Evolutionary conservation across 2,797 vertebrate genomes (phyloP), one percentile per base, ranked within the genome.

Genomic region (Pampus argenteus): DNA sequence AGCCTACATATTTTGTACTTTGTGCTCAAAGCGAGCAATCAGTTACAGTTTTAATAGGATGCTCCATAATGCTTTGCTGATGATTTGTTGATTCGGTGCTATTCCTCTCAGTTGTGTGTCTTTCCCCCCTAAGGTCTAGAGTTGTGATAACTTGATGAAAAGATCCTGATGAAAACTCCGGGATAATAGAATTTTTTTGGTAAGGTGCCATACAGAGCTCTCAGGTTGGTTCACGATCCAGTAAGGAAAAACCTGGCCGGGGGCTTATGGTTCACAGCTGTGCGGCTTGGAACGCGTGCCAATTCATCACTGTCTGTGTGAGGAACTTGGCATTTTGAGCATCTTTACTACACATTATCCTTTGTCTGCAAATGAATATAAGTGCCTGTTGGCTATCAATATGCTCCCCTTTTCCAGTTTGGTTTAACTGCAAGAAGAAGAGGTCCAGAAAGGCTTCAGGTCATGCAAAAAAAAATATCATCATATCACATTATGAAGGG

Each of bases 161-260:
- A 91, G 90, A 78, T 86, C 87, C 85, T 88, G 86, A 92, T 90
- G 92, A 92, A 93, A 93, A 91, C 75, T 87, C 74, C 75, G 74
- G 91, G 88, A 91, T 92, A 92, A 92, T 91, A 91, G 92, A 28
- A 86, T 90, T 88, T 90, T 88, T 81, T 93, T 93, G 93, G 92
- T 89, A 52, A 57, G 2, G 38, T 79, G 90, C 91, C 93, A 93
- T 80, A 48, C 58, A 34, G 81, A 87, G 74, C 74, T 89, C 86
- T 92, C 85, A 88, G 91, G 85, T 89, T 89, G 89, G 89, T 90
- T 90, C 77, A 7, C 2, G 66, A 88, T 87, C 84, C 78, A 89
- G 79, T 31, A 51, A 78, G 74, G 76, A 86, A 70, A 88, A 87
- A 85, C 79, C 81, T 86, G 84, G 81, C 75, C 5, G 61, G 34